phyloP scores from a whole-genome alignment of 2,888 invertebrate species.

The Anoncus sp. region DNA sequence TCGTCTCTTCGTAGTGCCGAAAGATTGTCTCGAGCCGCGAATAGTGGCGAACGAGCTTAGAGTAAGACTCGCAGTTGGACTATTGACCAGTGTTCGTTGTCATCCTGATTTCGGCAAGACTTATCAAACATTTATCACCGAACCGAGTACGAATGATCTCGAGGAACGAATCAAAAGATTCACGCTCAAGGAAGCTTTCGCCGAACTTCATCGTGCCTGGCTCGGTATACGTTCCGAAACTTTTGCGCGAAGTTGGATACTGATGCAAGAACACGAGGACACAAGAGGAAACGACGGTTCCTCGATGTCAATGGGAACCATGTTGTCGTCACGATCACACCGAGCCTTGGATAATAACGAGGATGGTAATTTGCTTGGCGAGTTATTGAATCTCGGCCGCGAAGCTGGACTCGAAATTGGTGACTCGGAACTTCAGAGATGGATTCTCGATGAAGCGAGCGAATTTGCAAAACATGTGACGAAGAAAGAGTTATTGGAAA shows the following conservation, averaged over 20 bases:
- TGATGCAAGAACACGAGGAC: conserved; percentile 72
- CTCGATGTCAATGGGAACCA: conserved; percentile 27
- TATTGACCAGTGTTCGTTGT: conserved; percentile 70
- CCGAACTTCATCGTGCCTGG: conserved; percentile 83
- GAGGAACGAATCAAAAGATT: conserved; percentile 73
- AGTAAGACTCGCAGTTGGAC: conserved; percentile 78
- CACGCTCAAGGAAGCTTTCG: conserved; percentile 83
- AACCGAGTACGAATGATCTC: conserved; percentile 47
- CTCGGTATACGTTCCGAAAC: conserved; percentile 82
- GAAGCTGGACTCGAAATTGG: conserved; percentile 74
- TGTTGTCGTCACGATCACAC: conserved; percentile 64
- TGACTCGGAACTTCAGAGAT: conserved; percentile 73
- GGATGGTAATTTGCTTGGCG: conserved; percentile 70
- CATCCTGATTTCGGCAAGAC: conserved; percentile 57
- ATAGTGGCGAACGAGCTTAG: conserved; percentile 81
- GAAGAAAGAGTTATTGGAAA: conserved; percentile 71
- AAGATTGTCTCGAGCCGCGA: conserved; percentile 72
- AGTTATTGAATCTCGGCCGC: conserved; percentile 71
- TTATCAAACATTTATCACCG: background rate
- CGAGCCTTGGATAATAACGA: conserved; percentile 67
- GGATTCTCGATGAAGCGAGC: conserved; percentile 77
- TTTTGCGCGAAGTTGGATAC: conserved; percentile 80
- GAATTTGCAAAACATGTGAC: conserved; percentile 69
- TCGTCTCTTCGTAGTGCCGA: conserved; percentile 76
- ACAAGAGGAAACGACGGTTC: conserved; percentile 9